phyloP scores from a whole-genome alignment of 1,140 invertebrate genomes.

The Brachionus plicatilis region DNA sequence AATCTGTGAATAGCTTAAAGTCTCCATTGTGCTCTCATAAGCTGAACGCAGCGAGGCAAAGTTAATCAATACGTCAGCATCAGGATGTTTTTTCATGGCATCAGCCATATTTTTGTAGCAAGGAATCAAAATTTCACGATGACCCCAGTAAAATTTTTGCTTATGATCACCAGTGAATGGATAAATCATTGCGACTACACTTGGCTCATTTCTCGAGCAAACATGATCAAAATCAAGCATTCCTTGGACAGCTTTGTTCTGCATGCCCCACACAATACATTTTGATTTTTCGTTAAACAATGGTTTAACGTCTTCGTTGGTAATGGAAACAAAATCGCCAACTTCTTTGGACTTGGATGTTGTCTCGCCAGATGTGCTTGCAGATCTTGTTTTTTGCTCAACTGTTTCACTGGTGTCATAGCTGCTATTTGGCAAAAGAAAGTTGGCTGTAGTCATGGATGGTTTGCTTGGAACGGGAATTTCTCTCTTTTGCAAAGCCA shows the following conservation, averaged over 20 bases:
- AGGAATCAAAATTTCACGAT: slow-evolving; percentile 90
- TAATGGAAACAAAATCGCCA: background rate
- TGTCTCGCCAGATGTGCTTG: background rate
- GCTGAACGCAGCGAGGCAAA: slow-evolving; percentile 96
- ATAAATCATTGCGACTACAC: slow-evolving; percentile 90
- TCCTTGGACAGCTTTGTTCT: slow-evolving; percentile 83
- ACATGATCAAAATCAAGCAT: slow-evolving; percentile 99
- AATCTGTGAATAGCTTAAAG: slow-evolving; percentile 79
- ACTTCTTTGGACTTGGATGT: background rate
- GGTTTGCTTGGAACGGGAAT: slow-evolving; percentile 65
- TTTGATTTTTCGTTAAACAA: slow-evolving; percentile 79
- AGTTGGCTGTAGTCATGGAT: slow-evolving; percentile 81
- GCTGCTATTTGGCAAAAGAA: slow-evolving; percentile 73
- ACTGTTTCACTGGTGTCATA: slow-evolving; percentile 52
- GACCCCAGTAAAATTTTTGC: slow-evolving; percentile 99
- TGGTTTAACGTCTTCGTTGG: slow-evolving; percentile 5
- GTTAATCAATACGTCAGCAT: slow-evolving; percentile 93
- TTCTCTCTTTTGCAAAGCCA: slow-evolving; percentile 83
- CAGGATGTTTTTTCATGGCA: slow-evolving; percentile 87
- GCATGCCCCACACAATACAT: slow-evolving; percentile 98
- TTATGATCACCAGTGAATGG: slow-evolving; percentile 96
- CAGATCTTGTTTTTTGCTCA: background rate
- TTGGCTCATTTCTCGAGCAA: slow-evolving; percentile 74
- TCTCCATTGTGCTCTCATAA: slow-evolving; percentile 91
- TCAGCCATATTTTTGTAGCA: slow-evolving; percentile 92